Conservation (phyloP, 2,113 vertebrate species). For the Heptranchias perlo region DNA sequence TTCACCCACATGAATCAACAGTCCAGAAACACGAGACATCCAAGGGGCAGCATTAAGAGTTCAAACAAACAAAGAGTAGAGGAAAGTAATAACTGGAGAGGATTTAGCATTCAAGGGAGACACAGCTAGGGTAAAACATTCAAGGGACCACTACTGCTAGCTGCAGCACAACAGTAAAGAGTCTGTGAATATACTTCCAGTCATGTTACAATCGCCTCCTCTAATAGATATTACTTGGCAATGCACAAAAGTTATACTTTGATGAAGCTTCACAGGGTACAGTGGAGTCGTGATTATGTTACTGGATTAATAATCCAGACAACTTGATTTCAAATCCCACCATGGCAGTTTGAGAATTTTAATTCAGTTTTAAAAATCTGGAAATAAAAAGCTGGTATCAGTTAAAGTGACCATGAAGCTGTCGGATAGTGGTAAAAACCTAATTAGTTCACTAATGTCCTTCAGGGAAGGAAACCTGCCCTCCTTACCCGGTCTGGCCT, state of each 20-base stretch:
- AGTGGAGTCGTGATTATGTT: neutral
- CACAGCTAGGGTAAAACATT: neutral
- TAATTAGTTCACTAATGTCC: neutral
- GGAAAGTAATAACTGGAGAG: constrained; percentile 51
- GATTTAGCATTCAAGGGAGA: constrained; percentile 43
- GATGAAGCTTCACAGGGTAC: neutral
- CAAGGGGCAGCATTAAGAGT: constrained; percentile 58
- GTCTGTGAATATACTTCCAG: neutral
- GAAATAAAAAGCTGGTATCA: neutral
- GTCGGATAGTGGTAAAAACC: neutral
- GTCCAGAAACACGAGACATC: constrained; percentile 48
- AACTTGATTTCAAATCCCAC: neutral
- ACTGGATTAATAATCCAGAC: neutral
- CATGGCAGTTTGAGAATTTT: neutral
- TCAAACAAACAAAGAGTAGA: constrained; percentile 49
- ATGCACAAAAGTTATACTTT: neutral
- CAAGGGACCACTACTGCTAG: too few relatives aligned
- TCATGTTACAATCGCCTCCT: neutral
- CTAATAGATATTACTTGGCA: neutral
- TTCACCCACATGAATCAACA: constrained; percentile 27
- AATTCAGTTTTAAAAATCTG: neutral
- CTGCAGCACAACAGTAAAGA: neutral
- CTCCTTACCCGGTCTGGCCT: neutral
- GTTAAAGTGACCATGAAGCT: neutral
- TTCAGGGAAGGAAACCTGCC: neutral